Base-by-base conservation (phyloP, 2,113 vertebrate genomes). In the Crypturellus undulatus region DNA sequence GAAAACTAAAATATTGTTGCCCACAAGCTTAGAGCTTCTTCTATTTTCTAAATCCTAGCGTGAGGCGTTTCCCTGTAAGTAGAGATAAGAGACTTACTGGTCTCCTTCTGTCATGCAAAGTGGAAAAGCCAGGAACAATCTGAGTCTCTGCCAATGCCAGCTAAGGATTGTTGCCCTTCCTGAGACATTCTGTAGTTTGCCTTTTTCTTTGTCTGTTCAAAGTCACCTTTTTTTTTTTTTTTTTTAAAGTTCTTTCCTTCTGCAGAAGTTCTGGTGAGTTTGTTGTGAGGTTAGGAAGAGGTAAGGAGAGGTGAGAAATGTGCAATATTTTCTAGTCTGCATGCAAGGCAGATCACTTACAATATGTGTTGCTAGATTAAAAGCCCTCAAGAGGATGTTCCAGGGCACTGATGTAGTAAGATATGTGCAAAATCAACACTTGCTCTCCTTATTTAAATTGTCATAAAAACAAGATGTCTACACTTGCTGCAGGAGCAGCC, bases 381-480 rank as follows among this genome's bases (percentile, higher is more conserved):
- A 97, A 96, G 67, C 79, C 91, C 67, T 87, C 24, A 13, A 80
- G 92, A 96, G 80, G 81, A 87, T 75, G 67, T 71, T 87, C 63
- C 42, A 79, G 80, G 73, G 77, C 47, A 95, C 73, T 92, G 79
- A 80, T 73, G 56, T 89, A 63, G 47, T 47, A 73, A 87, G 51
- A 43, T 79, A 38, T 52, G 56, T 84, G 76, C 30, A 63, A 73
- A 90, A 92, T 52, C 59, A 88, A 69, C 78, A 60, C 62, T 84
- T 80, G 58, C 72, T 91, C 45, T 76, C 72, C 65, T 92, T 86
- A 86, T 76, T 82, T 92, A 56, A 77, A 92, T 67, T 87, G 43
- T 68, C 79, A 47, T 76, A 43, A 90, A 79, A 62, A 67, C 51
- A 26, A 8, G 45, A 71, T 78, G 62, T 32, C 42, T 77, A 14